Evolutionary conservation across 2,888 invertebrate genomes (phyloP).

Genomic region (Apamea monoglypha): DNA sequence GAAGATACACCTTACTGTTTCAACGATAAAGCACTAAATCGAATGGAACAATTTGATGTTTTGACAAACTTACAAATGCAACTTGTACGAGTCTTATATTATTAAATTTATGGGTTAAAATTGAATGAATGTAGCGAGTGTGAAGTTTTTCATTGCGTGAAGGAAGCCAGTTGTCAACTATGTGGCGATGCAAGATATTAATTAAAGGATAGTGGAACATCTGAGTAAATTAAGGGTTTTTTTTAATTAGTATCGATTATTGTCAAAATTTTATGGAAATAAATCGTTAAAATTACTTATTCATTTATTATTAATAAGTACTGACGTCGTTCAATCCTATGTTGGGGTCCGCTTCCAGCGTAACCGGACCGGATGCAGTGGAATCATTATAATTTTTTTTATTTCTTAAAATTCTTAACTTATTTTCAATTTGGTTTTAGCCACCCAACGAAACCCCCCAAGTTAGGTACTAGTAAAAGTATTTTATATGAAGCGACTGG

Average conservation of each 20-base stretch:
- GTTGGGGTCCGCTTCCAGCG: not conserved
- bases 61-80: conserved; percentile 17
- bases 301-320: not conserved
- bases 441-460: no score
- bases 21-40: conserved; percentile 33
- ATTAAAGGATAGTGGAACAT: conserved; percentile 49
- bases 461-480: no score
- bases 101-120: conserved; percentile 19
- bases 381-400: not conserved
- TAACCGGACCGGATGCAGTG: not conserved
- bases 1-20: conserved; percentile 5
- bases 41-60: conserved; percentile 5
- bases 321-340: not conserved
- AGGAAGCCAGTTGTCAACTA: conserved; percentile 69
- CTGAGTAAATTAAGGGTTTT: not conserved
- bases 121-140: conserved; percentile 23
- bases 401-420: no score
- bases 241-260: not conserved
- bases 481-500: not conserved
- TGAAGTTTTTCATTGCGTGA: conserved; percentile 42
- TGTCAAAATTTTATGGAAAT: not conserved
- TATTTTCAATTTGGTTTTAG: no score
- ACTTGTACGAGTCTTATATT: not conserved
- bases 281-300: not conserved
- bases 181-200: conserved; percentile 59